These are phyloP conservation scores for Lontra canadensis DNA, from an alignment of 2,113 vertebrate species.

Conservation along the genomic window DNA sequence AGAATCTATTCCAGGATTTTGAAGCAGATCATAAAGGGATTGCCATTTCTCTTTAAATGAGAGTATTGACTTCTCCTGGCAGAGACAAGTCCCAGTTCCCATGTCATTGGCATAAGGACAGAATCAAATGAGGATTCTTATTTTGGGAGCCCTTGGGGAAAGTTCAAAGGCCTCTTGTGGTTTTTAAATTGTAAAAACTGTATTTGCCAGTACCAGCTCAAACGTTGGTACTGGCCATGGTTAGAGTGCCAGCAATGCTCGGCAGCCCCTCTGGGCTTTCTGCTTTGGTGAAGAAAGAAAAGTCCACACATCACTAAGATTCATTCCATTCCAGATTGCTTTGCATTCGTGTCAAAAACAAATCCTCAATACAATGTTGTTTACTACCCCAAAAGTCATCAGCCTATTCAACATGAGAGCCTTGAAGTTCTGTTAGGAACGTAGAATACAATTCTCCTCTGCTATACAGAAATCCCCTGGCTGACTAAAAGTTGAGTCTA, in stretches of 20 bases:
- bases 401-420: neutral
- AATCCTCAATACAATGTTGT: neutral
- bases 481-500: neutral
- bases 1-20: neutral
- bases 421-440: neutral
- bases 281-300: neutral
- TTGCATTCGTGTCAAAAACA: neutral
- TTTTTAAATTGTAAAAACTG: conserved; percentile 19
- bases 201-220: neutral
- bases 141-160: neutral
- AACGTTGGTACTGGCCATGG: neutral
- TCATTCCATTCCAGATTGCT: neutral
- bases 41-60: neutral
- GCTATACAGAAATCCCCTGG: neutral
- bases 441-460: neutral
- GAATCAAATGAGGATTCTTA: neutral
- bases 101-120: neutral
- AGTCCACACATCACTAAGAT: neutral
- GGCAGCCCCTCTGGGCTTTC: neutral
- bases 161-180: neutral
- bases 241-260: neutral
- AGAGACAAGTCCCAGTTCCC: neutral
- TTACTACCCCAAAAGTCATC: neutral
- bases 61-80: neutral
- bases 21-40: neutral